Percentiles rank a stretch among this genome's conserved stretches.
These are phyloP conservation scores for Caenorhabditis sp. DNA, from an alignment of 2,888 invertebrate species.

Conservation along the genomic window DNA sequence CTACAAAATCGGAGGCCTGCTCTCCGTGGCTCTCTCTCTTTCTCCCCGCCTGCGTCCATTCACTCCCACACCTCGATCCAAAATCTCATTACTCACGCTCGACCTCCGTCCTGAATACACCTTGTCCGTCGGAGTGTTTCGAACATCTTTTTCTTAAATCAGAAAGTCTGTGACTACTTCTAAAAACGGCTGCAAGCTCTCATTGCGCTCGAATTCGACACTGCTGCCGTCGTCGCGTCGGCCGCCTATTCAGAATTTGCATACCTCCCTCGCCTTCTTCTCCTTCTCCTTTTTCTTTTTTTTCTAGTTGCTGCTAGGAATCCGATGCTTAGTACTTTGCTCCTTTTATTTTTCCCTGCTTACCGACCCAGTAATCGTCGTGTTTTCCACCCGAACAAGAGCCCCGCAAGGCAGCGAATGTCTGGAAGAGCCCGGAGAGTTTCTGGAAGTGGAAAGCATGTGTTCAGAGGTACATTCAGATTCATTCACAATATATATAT, in stretches of 20 bases:
- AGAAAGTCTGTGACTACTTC: neutral
- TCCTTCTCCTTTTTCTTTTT: neutral
- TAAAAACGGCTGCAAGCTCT: slow-evolving; percentile 3
- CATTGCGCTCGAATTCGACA: slow-evolving; percentile 24
- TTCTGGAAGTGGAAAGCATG: slow-evolving; percentile 1
- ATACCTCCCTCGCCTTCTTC: slow-evolving; percentile 19
- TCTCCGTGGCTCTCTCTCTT: neutral
- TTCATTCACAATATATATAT: too few species aligned
- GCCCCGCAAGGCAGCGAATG: neutral
- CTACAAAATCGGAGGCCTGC: slow-evolving; percentile 1
- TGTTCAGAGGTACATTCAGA: too few species aligned
- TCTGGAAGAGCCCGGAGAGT: neutral
- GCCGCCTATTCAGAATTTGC: slow-evolving; percentile 7
- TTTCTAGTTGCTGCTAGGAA: slow-evolving; percentile 11
- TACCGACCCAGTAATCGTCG: slow-evolving; percentile 2
- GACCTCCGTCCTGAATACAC: slow-evolving; percentile 21
- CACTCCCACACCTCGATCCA: neutral
- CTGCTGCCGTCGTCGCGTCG: too few species aligned
- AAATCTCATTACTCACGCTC: slow-evolving; percentile 42
- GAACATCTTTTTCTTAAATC: slow-evolving; percentile 2
- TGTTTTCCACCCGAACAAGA: slow-evolving; percentile 11
- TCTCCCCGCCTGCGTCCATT: slow-evolving; percentile 1
- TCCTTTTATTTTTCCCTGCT: neutral
- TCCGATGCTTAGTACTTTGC: slow-evolving; percentile 25
- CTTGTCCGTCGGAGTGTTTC: slow-evolving; percentile 1